phyloP scores from a whole-genome alignment of 2,113 vertebrate genomes.

The Brachirus orientalis region DNA sequence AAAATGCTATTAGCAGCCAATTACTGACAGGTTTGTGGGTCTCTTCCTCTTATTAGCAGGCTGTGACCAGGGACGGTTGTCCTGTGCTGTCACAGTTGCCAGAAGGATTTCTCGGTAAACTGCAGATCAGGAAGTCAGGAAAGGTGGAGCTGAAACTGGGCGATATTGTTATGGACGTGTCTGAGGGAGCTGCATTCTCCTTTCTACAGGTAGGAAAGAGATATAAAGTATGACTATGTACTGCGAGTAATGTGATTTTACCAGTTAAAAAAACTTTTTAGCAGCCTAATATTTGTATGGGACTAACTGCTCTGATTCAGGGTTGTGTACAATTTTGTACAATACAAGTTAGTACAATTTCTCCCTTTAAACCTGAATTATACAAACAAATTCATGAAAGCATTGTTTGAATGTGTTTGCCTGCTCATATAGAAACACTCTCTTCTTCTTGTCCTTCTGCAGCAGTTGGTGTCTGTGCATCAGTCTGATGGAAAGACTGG shows the following conservation, averaged over 20 bases:
- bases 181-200: slow-evolving; percentile 80
- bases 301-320: too few species aligned
- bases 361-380: too few species aligned
- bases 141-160: slow-evolving; percentile 80
- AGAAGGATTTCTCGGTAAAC: slow-evolving; percentile 80
- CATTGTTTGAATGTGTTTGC: neutral
- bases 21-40: neutral
- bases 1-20: neutral
- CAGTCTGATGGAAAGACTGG: slow-evolving; percentile 77
- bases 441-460: slow-evolving; percentile 13
- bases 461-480: slow-evolving; percentile 81
- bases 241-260: too few species aligned
- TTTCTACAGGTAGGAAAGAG: slow-evolving; percentile 78
- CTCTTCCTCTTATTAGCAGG: slow-evolving; percentile 30
- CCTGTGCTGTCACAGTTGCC: slow-evolving; percentile 75
- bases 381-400: too few species aligned
- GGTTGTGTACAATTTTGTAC: too few species aligned
- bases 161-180: slow-evolving; percentile 78
- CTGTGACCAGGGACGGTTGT: slow-evolving; percentile 37
- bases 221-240: too few species aligned
- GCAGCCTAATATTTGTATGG: too few species aligned
- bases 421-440: neutral
- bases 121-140: slow-evolving; percentile 81
- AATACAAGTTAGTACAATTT: too few species aligned
- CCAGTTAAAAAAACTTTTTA: too few species aligned